Evolutionary conservation across 2,888 invertebrate species (phyloP), one percentile per base, ranked within the genome.

Genomic region (Fissipunctia ypsillon): DNA sequence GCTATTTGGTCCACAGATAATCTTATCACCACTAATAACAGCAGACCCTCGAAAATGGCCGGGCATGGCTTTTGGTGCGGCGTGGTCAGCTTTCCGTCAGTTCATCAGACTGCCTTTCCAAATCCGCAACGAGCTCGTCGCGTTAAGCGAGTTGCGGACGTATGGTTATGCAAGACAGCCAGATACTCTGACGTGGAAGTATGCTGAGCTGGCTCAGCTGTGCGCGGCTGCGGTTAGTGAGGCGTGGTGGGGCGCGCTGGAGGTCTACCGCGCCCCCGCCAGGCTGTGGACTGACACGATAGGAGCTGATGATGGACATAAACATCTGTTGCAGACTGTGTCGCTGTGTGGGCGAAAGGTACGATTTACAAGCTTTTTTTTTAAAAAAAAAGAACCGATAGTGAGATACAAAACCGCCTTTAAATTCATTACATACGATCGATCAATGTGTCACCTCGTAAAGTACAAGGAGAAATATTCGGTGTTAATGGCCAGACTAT

Each of bases 291-390:
- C 91, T 0, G 97, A 98, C 87, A 94, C 97, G 1, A 94, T 97
- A 0, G 92, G 97, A 35, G 95, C 96, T 31, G 95, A 97, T 76
- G 96, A 96, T 59, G 96, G 97, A 2, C 94, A 95, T 61, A 94
- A 96, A 35, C 96, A 97, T 88, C 91, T 96, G 57, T 87, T 97
- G 73, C 97, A 97, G 88, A 97, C 97, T 0, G 96, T 97, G 22
- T 97, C 97, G 0, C 94, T 97, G 38, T 97, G 97, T 88, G 98
- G 98, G 3, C 95, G 98, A 80, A 98, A 98, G 95, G 96, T 78
- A 68, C 12, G 25, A 7, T n/a, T 12, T 14, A 22, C 2, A n/a
- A 6, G 10, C 19, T 25, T 22, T 19, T 45, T n/a, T n/a, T 2
- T 22, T 1, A 19, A 64, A 45, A 22, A 2, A 16, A 66, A 41